Evolutionary conservation across 2,888 invertebrate species (phyloP).

Genomic region (Danaus chrysippus): DNA sequence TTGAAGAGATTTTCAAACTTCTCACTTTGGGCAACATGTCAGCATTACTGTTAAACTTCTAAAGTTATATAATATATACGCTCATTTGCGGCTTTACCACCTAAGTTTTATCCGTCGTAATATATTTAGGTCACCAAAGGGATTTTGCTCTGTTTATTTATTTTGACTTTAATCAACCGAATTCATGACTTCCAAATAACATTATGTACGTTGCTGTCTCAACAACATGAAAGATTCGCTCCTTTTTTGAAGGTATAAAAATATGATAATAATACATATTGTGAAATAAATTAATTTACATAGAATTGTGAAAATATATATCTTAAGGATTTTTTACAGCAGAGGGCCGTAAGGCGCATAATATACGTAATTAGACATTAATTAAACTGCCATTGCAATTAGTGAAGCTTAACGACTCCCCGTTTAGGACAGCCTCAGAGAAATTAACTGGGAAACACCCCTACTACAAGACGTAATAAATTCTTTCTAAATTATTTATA

Average conservation of each 20-base stretch:
- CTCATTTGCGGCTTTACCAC: slow-evolving; percentile 33
- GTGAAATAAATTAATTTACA: too few species aligned
- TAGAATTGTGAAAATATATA: too few species aligned
- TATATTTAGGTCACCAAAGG: slow-evolving; percentile 32
- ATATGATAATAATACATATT: too few species aligned
- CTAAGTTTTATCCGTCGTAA: slow-evolving; percentile 34
- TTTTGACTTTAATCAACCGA: not conserved
- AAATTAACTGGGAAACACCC: slow-evolving; percentile 35
- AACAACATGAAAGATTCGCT: too few species aligned
- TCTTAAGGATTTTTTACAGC: not conserved
- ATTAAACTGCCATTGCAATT: slow-evolving; percentile 38
- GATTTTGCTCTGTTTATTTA: slow-evolving; percentile 11
- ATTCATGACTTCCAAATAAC: too few species aligned
- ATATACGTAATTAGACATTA: slow-evolving; percentile 38
- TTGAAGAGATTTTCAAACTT: slow-evolving; percentile 32
- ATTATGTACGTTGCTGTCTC: too few species aligned
- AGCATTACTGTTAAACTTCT: slow-evolving; percentile 31
- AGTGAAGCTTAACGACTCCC: slow-evolving; percentile 40
- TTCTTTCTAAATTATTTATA: not conserved
- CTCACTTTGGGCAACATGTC: slow-evolving; percentile 32
- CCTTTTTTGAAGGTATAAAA: too few species aligned
- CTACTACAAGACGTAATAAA: slow-evolving; percentile 15
- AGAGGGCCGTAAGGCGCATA: slow-evolving; percentile 27
- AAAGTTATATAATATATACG: slow-evolving; percentile 32
- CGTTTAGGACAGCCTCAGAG: slow-evolving; percentile 36